Evolutionary conservation across 2,888 invertebrate species (phyloP).

Genomic region (Drosophila mettleri): DNA sequence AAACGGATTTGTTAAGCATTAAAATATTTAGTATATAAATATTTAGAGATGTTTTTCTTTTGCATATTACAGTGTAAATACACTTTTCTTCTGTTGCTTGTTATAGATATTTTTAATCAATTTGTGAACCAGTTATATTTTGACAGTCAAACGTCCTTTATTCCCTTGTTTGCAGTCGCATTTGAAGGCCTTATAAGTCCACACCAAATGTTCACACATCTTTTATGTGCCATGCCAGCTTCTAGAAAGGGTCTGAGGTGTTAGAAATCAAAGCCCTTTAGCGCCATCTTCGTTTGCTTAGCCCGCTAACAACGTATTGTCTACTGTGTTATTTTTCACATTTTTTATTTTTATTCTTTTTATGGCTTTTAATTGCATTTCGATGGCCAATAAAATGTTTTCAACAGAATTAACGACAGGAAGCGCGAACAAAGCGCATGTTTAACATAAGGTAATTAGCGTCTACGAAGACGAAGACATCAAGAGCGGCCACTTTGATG

Average conservation of each 20-base stretch:
- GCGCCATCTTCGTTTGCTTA: constrained; percentile 53
- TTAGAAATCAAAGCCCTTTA: constrained; percentile 66
- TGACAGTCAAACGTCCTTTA: background rate
- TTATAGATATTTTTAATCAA: background rate
- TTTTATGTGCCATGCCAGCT: background rate
- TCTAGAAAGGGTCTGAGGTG: constrained; percentile 44
- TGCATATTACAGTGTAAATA: background rate
- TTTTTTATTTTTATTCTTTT: constrained; percentile 37
- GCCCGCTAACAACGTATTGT: background rate
- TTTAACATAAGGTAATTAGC: constrained; percentile 68
- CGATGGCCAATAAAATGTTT: constrained; percentile 73
- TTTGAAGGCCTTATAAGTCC: constrained; percentile 47
- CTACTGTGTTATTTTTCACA: constrained; percentile 27
- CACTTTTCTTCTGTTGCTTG: background rate
- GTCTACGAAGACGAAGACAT: constrained; percentile 40
- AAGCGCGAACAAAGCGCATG: constrained; percentile 61
- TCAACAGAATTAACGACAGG: constrained; percentile 72
- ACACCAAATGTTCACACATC: constrained; percentile 71
- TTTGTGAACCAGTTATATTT: background rate
- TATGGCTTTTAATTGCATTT: constrained; percentile 74
- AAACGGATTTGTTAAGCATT: too few relatives aligned
- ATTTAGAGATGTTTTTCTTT: background rate
- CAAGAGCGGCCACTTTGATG: constrained; percentile 58
- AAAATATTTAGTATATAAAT: too few relatives aligned
- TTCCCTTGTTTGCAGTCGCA: constrained; percentile 6